phyloP scores from a whole-genome alignment of 2,113 vertebrate genomes.

The Ptilorrhoa leucosticta region DNA sequence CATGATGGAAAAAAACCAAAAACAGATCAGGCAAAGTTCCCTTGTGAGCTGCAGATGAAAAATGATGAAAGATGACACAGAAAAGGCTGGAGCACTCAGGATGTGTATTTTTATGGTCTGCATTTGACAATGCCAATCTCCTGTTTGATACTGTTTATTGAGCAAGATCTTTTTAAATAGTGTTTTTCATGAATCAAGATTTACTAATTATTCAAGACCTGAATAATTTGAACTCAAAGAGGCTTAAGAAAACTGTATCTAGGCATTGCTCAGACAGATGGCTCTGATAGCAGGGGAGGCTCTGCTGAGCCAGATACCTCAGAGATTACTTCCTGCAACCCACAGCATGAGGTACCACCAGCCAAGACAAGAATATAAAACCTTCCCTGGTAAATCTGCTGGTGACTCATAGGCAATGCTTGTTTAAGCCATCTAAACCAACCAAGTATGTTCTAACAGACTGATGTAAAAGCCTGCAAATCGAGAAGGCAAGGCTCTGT shows the following conservation, averaged over 20 bases:
- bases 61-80: neutral
- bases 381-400: neutral
- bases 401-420: neutral
- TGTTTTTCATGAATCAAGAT: neutral
- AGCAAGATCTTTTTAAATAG: neutral
- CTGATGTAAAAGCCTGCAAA: neutral
- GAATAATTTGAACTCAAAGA: neutral
- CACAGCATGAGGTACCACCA: neutral
- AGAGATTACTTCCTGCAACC: neutral
- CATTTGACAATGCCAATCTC: neutral
- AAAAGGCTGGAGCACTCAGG: neutral
- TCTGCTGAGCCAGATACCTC: slow-evolving; percentile 2
- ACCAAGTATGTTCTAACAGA: neutral
- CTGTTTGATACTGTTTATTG: neutral
- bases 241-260: neutral
- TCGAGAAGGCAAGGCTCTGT: neutral
- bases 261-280: slow-evolving; percentile 24
- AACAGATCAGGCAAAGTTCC: neutral
- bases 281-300: slow-evolving; percentile 23
- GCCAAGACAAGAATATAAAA: neutral
- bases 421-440: neutral
- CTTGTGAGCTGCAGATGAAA: neutral
- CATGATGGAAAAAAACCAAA: neutral
- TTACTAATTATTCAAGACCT: neutral
- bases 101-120: neutral